Conservation (phyloP, 2,888 invertebrate genomes). For the Hirtodrosophila alboralis region DNA sequence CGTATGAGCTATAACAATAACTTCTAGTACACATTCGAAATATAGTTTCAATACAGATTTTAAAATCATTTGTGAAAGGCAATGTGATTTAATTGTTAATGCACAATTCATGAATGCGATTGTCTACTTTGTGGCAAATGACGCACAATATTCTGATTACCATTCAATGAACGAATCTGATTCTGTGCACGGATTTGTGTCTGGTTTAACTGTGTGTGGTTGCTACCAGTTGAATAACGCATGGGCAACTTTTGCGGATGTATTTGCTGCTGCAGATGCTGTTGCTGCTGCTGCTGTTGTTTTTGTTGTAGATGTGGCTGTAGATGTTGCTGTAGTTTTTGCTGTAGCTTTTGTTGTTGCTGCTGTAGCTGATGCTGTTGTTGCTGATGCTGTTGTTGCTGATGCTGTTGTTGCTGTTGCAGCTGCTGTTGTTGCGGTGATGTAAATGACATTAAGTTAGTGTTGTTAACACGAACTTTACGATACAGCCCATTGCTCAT, state of each 20-base stretch:
- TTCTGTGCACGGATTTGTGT: constrained; percentile 13
- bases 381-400: constrained; percentile 2
- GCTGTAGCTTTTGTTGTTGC: constrained; percentile 5
- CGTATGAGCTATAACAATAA: constrained; percentile 1
- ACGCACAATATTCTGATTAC: constrained; percentile 1
- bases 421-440: constrained; percentile 1
- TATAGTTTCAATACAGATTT: constrained; percentile 1
- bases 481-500: constrained; percentile 30
- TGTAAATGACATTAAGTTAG: constrained; percentile 30
- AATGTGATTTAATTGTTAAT: not conserved
- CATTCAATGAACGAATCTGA: constrained; percentile 1
- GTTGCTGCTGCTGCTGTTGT: too few species aligned
- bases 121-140: constrained; percentile 1
- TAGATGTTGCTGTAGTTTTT: constrained; percentile 2
- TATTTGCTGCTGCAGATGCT: constrained; percentile 1
- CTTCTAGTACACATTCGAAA: constrained; percentile 1
- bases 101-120: constrained; percentile 10
- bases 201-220: not conserved
- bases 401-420: constrained; percentile 13
- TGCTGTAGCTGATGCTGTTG: constrained; percentile 4
- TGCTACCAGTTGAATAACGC: constrained; percentile 1
- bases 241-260: not conserved
- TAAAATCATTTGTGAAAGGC: not conserved
- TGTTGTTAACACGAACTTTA: constrained; percentile 51
- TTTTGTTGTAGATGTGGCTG: not conserved